phyloP scores from a whole-genome alignment of 2,888 invertebrate genomes.

The Boloria selene region DNA sequence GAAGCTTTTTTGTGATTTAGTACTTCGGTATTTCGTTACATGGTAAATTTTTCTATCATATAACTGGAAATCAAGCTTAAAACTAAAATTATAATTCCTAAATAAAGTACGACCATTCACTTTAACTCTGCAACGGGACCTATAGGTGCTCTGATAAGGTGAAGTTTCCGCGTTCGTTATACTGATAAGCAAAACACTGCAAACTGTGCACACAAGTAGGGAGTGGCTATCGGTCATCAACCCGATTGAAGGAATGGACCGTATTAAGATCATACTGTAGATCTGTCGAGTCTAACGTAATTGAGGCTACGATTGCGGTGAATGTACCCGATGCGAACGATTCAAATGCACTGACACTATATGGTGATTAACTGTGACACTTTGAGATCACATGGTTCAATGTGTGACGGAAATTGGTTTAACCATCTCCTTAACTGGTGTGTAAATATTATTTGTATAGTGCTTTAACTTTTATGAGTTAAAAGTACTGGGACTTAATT shows the following conservation, averaged over 20 bases:
- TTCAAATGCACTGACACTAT: too few species aligned
- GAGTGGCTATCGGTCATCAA: slow-evolving; percentile 44
- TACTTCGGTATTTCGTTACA: too few species aligned
- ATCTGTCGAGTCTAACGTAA: slow-evolving; percentile 33
- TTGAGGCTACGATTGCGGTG: slow-evolving; percentile 29
- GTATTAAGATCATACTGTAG: slow-evolving; percentile 40
- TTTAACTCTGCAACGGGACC: slow-evolving; percentile 14
- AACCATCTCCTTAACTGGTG: too few species aligned
- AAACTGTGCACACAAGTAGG: slow-evolving; percentile 41
- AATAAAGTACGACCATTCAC: not conserved
- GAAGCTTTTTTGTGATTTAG: too few species aligned
- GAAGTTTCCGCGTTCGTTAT: slow-evolving; percentile 36
- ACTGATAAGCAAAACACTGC: slow-evolving; percentile 41
- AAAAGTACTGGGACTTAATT: too few species aligned
- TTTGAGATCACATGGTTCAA: too few species aligned
- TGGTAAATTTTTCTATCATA: too few species aligned
- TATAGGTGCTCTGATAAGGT: slow-evolving; percentile 23
- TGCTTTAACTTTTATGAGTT: too few species aligned
- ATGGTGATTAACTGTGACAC: too few species aligned
- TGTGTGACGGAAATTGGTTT: too few species aligned
- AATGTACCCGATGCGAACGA: not conserved
- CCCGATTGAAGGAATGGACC: slow-evolving; percentile 35
- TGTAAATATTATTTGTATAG: too few species aligned
- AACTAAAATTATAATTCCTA: not conserved
- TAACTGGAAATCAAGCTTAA: too few species aligned